These are phyloP conservation scores for Hassar affinis DNA, from an alignment of 2,113 vertebrate genomes.

Conservation along the genomic window DNA sequence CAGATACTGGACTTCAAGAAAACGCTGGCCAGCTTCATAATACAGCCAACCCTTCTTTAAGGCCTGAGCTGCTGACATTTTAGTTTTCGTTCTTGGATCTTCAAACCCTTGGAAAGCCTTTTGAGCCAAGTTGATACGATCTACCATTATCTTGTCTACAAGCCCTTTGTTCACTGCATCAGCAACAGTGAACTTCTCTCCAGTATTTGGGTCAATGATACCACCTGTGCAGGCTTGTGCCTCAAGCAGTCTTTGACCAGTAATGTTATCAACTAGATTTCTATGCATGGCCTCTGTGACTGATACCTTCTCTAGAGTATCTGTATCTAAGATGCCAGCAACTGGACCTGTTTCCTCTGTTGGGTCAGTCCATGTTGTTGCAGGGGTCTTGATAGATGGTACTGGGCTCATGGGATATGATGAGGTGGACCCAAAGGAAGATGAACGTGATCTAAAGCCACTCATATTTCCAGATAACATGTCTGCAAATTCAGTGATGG, in stretches of 20 bases:
- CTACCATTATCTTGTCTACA: constrained; percentile 96
- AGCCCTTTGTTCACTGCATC: constrained; percentile 86
- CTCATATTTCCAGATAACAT: constrained; percentile 91
- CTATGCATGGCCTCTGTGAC: constrained; percentile 94
- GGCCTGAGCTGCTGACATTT: constrained; percentile 95
- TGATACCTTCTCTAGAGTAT: constrained; percentile 95
- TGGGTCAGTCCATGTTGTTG: constrained; percentile 86
- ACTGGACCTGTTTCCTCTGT: constrained; percentile 89
- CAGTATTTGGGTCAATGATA: constrained; percentile 87
- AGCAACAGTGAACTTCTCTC: constrained; percentile 81
- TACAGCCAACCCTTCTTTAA: constrained; percentile 98
- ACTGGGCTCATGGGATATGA: constrained; percentile 82
- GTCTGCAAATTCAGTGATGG: constrained; percentile 96
- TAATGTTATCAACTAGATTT: constrained; percentile 94
- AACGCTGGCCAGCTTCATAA: constrained; percentile 93
- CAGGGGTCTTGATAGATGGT: constrained; percentile 73
- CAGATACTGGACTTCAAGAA: constrained; percentile 96
- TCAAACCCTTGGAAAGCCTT: constrained; percentile 96
- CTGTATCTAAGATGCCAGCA: constrained; percentile 93
- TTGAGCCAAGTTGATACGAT: constrained; percentile 93
- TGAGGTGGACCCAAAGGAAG: constrained; percentile 90
- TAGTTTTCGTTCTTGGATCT: constrained; percentile 94
- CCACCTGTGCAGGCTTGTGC: constrained; percentile 95
- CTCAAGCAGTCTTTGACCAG: constrained; percentile 90
- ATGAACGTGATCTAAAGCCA: constrained; percentile 88